A percentile compares a stretch with the other conserved stretches of the same genome.
Conservation (phyloP, 2,113 vertebrate genomes). For the Silurus asotus region DNA sequence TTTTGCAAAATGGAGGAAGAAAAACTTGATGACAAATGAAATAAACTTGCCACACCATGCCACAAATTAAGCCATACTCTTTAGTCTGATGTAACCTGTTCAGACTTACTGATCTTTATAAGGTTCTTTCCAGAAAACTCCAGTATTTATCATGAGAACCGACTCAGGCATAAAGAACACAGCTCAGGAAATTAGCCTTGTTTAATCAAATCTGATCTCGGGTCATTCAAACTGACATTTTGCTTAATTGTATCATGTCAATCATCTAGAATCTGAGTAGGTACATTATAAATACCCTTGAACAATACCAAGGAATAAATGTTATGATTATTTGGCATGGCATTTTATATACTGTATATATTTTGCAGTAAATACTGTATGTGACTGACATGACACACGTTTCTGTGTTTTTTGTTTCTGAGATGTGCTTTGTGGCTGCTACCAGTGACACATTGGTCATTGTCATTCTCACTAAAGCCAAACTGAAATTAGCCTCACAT, state of each 20-base stretch:
- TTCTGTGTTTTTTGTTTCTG: not conserved
- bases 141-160: not conserved
- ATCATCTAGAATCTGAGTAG: not conserved
- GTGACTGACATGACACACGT: too few relatives aligned
- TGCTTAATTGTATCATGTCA: not conserved
- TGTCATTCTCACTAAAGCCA: too few relatives aligned
- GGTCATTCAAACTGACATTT: not conserved
- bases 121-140: too few relatives aligned
- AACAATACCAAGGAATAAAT: not conserved
- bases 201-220: not conserved
- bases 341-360: not conserved
- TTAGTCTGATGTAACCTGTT: not conserved
- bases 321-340: not conserved
- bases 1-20: not conserved
- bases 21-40: not conserved
- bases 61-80: not conserved
- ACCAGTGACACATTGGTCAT: too few relatives aligned
- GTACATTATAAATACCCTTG: not conserved
- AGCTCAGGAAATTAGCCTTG: not conserved
- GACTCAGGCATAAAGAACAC: not conserved
- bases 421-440: not conserved
- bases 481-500: too few relatives aligned
- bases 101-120: too few relatives aligned
- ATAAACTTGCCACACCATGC: too few relatives aligned
- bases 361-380: not conserved